Percentiles rank a stretch among this genome's conserved stretches.
phyloP scores from a whole-genome alignment of 1,140 invertebrate genomes.

The Tachypleus tridentatus region DNA sequence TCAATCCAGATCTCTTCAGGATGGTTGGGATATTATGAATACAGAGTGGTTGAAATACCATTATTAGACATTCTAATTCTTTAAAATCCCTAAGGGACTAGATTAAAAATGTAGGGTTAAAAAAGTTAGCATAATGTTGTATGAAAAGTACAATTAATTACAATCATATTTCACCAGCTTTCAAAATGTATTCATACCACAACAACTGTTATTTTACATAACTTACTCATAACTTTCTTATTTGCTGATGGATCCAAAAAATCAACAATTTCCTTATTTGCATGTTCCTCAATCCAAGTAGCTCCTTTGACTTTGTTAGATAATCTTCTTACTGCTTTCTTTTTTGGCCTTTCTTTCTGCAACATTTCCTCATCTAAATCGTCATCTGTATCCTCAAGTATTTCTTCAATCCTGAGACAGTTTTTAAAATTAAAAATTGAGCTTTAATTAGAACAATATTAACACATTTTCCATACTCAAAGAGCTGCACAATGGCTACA shows the following conservation, averaged over 20 bases:
- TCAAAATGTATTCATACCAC: no score
- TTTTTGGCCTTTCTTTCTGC: slow-evolving; percentile 37
- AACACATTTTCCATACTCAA: not conserved
- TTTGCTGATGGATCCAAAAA: slow-evolving; percentile 64
- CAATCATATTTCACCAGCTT: no score
- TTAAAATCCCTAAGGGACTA: no score
- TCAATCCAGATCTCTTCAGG: no score
- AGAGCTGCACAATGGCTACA: no score
- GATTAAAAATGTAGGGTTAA: no score
- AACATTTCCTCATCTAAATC: slow-evolving; percentile 45
- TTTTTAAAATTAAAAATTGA: not conserved
- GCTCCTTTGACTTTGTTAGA: slow-evolving; percentile 25
- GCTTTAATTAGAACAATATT: not conserved
- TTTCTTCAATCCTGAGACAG: slow-evolving; percentile 52
- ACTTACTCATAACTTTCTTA: slow-evolving; percentile 39
- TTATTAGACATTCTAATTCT: no score
- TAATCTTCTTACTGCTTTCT: slow-evolving; percentile 22
- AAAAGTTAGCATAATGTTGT: no score
- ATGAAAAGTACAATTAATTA: no score
- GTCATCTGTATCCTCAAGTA: slow-evolving; percentile 60
- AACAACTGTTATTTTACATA: slow-evolving; percentile 7
- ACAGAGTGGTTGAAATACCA: no score
- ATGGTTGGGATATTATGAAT: no score
- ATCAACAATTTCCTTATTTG: slow-evolving; percentile 67
- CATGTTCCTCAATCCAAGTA: slow-evolving; percentile 63